These are phyloP conservation scores for Hemithea aestivaria DNA, from an alignment of 2,888 invertebrate genomes.

Conservation along the genomic window DNA sequence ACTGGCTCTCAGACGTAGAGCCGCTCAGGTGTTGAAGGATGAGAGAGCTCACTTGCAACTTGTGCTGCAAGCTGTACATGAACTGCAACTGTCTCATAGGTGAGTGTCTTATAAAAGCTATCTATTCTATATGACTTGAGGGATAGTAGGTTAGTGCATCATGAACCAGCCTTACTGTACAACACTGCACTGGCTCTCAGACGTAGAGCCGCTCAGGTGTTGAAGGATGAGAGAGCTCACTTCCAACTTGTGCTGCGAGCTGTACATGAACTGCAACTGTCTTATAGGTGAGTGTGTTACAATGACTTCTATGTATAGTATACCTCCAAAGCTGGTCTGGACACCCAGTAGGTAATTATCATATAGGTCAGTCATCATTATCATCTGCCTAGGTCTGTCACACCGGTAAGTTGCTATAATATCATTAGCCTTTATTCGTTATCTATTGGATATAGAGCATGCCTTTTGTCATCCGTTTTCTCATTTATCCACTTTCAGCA, in stretches of 20 bases:
- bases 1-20: conserved; percentile 92
- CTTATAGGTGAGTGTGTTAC: conserved; percentile 83
- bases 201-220: conserved; percentile 92
- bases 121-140: no score
- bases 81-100: conserved; percentile 95
- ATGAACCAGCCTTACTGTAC: conserved; percentile 94
- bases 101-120: conserved; percentile 40
- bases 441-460: no score
- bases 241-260: conserved; percentile 91
- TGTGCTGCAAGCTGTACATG: conserved; percentile 94
- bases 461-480: no score
- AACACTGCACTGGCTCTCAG: conserved; percentile 97
- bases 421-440: no score
- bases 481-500: no score
- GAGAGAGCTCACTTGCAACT: conserved; percentile 93
- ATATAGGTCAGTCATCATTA: no score
- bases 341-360: no score
- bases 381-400: no score
- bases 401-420: no score
- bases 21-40: conserved; percentile 94
- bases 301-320: no score
- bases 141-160: conserved; percentile 95
- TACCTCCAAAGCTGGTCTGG: no score
- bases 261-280: conserved; percentile 95
- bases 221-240: conserved; percentile 96